phyloP scores from a whole-genome alignment of 2,113 vertebrate species.

The Rhinoderma darwinii region DNA sequence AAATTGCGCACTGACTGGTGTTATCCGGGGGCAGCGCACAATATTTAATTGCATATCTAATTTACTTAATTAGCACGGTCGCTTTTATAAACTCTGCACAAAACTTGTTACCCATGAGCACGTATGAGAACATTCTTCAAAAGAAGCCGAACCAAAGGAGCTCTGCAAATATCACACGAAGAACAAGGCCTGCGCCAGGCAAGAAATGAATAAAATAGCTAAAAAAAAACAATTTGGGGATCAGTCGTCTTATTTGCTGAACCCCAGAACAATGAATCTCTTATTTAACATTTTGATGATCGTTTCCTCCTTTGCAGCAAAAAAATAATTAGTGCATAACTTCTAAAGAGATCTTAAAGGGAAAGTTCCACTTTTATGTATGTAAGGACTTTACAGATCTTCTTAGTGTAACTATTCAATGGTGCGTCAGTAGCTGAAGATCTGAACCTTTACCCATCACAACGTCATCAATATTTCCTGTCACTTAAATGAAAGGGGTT shows the following conservation, averaged over 20 bases:
- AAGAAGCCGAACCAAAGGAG: neutral
- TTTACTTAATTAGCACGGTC: constrained; percentile 28
- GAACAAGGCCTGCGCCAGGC: neutral
- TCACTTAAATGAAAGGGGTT: neutral
- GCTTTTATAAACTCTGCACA: constrained; percentile 3
- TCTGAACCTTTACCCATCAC: neutral
- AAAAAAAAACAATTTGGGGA: neutral
- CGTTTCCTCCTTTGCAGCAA: neutral
- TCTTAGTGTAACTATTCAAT: neutral
- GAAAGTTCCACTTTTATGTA: neutral
- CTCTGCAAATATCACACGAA: neutral
- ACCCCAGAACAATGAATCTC: neutral
- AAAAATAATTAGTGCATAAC: neutral
- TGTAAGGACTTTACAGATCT: neutral
- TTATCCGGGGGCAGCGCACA: rapidly evolving
- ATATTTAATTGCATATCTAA: constrained; percentile 32
- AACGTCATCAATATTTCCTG: neutral
- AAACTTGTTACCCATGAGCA: neutral
- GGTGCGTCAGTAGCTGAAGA: neutral
- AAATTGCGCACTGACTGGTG: neutral
- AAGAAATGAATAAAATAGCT: neutral
- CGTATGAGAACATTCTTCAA: constrained; percentile 25
- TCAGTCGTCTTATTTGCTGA: neutral
- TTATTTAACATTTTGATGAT: neutral
- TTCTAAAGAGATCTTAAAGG: neutral